Evolutionary conservation across 2,888 invertebrate species (phyloP).

Genomic region (Zele albiditarsus): DNA sequence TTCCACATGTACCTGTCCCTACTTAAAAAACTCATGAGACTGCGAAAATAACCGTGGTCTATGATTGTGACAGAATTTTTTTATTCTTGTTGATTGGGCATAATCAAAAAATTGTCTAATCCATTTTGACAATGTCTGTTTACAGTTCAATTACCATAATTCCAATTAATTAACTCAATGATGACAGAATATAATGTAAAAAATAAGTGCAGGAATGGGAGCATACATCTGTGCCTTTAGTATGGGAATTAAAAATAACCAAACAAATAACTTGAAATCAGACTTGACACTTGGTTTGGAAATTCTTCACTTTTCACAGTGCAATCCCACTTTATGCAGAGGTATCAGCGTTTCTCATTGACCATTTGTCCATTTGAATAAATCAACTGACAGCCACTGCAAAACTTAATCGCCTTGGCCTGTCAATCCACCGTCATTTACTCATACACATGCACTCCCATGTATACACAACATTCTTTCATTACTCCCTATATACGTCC

Average conservation of each 20-base stretch:
- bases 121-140: neutral
- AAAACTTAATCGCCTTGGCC: constrained; percentile 63
- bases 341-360: constrained; percentile 14
- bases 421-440: constrained; percentile 58
- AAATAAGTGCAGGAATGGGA: neutral
- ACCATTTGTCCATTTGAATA: neutral
- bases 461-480: constrained; percentile 45
- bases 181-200: neutral
- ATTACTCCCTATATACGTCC: constrained; percentile 40
- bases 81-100: neutral
- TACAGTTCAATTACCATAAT: neutral
- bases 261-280: neutral
- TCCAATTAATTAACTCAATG: constrained; percentile 22
- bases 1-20: neutral
- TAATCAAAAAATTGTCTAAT: neutral
- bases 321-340: neutral
- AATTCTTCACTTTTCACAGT: neutral
- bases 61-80: neutral
- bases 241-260: neutral
- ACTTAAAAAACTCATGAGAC: neutral
- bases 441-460: constrained; percentile 42
- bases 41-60: neutral
- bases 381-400: constrained; percentile 52
- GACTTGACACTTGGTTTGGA: neutral
- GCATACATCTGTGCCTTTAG: neutral